phyloP scores from a whole-genome alignment of 2,888 invertebrate genomes.

The Folsomia manolachei region DNA sequence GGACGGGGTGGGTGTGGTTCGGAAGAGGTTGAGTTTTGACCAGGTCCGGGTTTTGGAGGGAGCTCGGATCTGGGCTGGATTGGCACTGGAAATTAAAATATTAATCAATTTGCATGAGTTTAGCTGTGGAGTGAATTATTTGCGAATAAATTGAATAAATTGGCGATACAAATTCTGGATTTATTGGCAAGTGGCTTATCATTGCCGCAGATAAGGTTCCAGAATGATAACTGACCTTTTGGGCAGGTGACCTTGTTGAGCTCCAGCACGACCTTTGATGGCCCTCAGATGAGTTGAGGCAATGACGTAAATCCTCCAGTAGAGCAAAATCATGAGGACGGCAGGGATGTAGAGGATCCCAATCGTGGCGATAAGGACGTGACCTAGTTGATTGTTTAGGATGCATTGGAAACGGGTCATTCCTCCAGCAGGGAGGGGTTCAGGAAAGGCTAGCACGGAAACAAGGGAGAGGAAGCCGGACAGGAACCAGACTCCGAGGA shows the following conservation, averaged over 20 bases:
- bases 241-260: too few relatives aligned
- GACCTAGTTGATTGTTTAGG: constrained; percentile 37
- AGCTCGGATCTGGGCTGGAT: neutral
- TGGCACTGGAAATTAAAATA: too few relatives aligned
- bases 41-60: neutral
- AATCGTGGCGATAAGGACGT: constrained; percentile 35
- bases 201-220: too few relatives aligned
- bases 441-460: constrained; percentile 24
- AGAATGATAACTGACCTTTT: too few relatives aligned
- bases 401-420: constrained; percentile 18
- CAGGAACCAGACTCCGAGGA: constrained; percentile 28
- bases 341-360: constrained; percentile 41
- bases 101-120: too few relatives aligned
- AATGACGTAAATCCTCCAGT: constrained; percentile 32
- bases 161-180: too few relatives aligned
- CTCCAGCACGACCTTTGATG: constrained; percentile 11
- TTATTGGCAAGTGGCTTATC: too few relatives aligned
- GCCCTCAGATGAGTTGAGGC: constrained; percentile 29
- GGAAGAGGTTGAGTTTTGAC: neutral
- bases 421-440: constrained; percentile 25
- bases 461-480: constrained; percentile 21
- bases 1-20: neutral
- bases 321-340: constrained; percentile 36
- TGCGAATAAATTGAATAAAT: too few relatives aligned
- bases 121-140: too few relatives aligned